phyloP scores from a whole-genome alignment of 2,113 vertebrate genomes.

The Stercorarius parasiticus region DNA sequence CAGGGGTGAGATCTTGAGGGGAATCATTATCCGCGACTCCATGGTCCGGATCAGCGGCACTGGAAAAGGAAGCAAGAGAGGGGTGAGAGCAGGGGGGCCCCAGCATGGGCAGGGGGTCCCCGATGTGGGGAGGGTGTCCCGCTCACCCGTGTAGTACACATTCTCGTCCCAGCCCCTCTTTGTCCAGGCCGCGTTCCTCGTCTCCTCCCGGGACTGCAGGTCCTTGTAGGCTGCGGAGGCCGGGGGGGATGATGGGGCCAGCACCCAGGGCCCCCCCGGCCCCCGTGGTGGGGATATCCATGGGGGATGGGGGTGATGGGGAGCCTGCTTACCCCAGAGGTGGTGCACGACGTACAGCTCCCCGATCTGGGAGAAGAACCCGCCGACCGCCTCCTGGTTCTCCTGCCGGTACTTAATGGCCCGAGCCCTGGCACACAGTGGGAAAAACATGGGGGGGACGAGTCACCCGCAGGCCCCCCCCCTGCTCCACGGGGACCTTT shows the following conservation, averaged over 20 bases:
- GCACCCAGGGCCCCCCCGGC: not conserved
- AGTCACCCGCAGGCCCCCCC: fast-evolving
- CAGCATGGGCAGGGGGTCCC: fast-evolving
- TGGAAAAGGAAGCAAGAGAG: slow-evolving; percentile 21
- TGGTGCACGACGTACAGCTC: slow-evolving; percentile 95
- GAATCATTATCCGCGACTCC: slow-evolving; percentile 96
- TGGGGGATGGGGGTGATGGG: fast-evolving
- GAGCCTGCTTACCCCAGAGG: slow-evolving; percentile 87
- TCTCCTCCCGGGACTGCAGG: slow-evolving; percentile 89
- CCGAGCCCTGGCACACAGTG: slow-evolving; percentile 79
- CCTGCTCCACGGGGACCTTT: not conserved
- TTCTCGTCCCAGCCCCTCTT: slow-evolving; percentile 92
- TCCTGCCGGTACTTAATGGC: slow-evolving; percentile 92
- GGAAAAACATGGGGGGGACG: not conserved
- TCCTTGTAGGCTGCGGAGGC: slow-evolving; percentile 84
- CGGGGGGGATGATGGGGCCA: not conserved
- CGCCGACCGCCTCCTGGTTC: slow-evolving; percentile 93
- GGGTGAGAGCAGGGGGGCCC: not conserved
- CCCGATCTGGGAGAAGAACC: slow-evolving; percentile 96
- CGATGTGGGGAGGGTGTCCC: not conserved
- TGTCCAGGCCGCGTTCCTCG: slow-evolving; percentile 89
- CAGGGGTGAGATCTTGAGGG: slow-evolving; percentile 88
- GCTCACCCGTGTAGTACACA: slow-evolving; percentile 90
- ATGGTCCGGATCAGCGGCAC: slow-evolving; percentile 91
- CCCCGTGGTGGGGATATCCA: fast-evolving